phyloP scores from a whole-genome alignment of 2,113 vertebrate species.

The Carassius gibelio region DNA sequence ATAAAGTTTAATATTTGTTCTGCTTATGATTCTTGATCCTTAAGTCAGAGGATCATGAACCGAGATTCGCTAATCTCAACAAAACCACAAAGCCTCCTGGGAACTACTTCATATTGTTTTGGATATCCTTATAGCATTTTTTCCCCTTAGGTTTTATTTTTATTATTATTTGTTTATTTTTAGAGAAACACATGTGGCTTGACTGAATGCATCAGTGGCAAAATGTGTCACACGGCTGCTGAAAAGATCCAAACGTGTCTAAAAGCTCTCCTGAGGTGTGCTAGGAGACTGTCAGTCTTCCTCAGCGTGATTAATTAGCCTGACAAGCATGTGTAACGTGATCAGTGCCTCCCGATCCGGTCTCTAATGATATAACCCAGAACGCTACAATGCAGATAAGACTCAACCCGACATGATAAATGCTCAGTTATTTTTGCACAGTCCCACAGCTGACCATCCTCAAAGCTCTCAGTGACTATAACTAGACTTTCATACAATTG shows the following conservation, averaged over 20 bases:
- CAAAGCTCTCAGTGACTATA: background rate
- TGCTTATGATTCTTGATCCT: constrained; percentile 34
- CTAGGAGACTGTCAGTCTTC: constrained; percentile 38
- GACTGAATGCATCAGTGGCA: background rate
- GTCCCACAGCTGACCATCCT: constrained; percentile 22
- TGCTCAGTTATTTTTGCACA: constrained; percentile 64
- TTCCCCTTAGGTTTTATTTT: background rate
- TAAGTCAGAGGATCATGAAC: background rate
- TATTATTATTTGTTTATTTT: background rate
- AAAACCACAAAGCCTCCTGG: constrained; percentile 31
- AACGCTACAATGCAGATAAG: constrained; percentile 61
- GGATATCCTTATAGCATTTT: background rate
- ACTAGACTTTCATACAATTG: background rate
- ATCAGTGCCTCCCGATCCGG: constrained; percentile 30
- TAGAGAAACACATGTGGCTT: background rate
- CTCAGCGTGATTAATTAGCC: constrained; percentile 47
- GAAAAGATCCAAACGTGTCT: background rate
- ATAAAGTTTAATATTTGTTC: constrained; percentile 61
- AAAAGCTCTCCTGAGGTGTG: constrained; percentile 28
- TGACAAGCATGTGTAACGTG: constrained; percentile 35
- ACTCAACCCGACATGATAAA: constrained; percentile 52
- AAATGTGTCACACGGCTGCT: constrained; percentile 1
- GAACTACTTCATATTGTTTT: background rate
- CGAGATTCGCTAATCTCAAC: background rate
- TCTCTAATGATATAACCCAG: constrained; percentile 35